Base-by-base conservation (phyloP, 2,888 invertebrate genomes). In the Oscheius sp. region DNA sequence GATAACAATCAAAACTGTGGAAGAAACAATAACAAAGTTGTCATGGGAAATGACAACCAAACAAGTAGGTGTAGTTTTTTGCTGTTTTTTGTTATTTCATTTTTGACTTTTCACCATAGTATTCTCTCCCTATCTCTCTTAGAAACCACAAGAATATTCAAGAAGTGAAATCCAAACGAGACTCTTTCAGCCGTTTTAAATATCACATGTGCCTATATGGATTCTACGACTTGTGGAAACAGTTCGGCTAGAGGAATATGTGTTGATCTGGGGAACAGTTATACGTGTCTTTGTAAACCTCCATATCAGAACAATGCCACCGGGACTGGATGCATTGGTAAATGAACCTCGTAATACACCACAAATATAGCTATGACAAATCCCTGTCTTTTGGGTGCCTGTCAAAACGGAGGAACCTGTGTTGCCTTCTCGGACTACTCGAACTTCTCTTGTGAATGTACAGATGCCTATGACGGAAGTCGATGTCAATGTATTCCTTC, bases 401-500 rank as follows among this genome's bases (percentile, higher is more conserved):
- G 75, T 45, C 17, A 36, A 9, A 70, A 71, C 54, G 71, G 71
- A n/a, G 75, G 73, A 24, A 73, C 68, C 1, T 75, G 75, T 47
- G 3, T 24, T 36, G 17, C 14, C n/a, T 33, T 5, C 12, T 14
- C 5, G 9, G 54, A 54, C 20, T 17, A 20, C 2, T n/a, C 33
- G 17, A 17, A n/a, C 1, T 54, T 20, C 20, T 33, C 32, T 17
- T 54, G 54, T 54, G 36, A 28, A 32, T 54, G 54, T 54, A 12
- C n/a, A 20, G 32, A 32, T 3, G 54, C 33, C 17, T 33, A 54
- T 33, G 17, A 17, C 20, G 54, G 54, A 9, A 33, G 54, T 33
- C 8, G 24, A 17, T n/a, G 54, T 54, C 8, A 32, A 36, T 32
- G 2, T 9, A 33, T 54, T 33, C 20, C n/a, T 26, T 22, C 24